These are phyloP conservation scores for Malacoctenus gilli DNA, from an alignment of 2,797 vertebrate species.

Conservation along the genomic window DNA sequence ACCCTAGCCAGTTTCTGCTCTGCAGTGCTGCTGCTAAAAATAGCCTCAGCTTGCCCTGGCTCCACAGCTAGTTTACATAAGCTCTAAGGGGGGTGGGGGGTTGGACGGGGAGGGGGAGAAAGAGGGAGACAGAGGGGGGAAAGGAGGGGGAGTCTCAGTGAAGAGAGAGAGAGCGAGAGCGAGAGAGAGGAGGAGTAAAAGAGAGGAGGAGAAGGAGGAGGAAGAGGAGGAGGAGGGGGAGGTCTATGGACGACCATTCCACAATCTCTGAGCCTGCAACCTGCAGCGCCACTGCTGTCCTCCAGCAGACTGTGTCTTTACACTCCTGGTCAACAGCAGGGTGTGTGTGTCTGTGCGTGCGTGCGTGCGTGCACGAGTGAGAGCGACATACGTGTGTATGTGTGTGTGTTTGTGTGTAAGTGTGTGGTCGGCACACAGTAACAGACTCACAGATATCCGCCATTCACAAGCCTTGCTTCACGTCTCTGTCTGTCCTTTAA, in stretches of 20 bases:
- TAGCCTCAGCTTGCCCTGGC: conserved; percentile 90
- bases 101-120: conserved; percentile 45
- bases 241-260: conserved; percentile 75
- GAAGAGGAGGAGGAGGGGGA: conserved; percentile 12
- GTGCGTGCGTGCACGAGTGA: conserved; percentile 1
- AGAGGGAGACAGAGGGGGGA: conserved; percentile 33
- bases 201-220: conserved; percentile 12
- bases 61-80: conserved; percentile 93
- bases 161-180: conserved; percentile 52
- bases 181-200: background rate
- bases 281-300: conserved; percentile 73
- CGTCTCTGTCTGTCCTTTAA: conserved; percentile 69
- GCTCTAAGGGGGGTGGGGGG: conserved; percentile 81
- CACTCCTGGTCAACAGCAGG: conserved; percentile 66
- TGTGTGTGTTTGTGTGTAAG: conserved; percentile 20
- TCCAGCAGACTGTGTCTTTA: conserved; percentile 71
- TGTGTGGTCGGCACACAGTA: conserved; percentile 49
- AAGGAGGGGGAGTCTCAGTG: conserved; percentile 38
- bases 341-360: conserved; percentile 40
- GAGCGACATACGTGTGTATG: conserved; percentile 10
- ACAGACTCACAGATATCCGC: conserved; percentile 67
- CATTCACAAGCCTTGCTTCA: conserved; percentile 66
- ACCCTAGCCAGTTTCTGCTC: conserved; percentile 88
- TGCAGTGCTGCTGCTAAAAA: conserved; percentile 92
- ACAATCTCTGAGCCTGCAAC: conserved; percentile 75